These are phyloP conservation scores for Rapana venosa DNA, from an alignment of 2,888 invertebrate species.

Conservation along the genomic window DNA sequence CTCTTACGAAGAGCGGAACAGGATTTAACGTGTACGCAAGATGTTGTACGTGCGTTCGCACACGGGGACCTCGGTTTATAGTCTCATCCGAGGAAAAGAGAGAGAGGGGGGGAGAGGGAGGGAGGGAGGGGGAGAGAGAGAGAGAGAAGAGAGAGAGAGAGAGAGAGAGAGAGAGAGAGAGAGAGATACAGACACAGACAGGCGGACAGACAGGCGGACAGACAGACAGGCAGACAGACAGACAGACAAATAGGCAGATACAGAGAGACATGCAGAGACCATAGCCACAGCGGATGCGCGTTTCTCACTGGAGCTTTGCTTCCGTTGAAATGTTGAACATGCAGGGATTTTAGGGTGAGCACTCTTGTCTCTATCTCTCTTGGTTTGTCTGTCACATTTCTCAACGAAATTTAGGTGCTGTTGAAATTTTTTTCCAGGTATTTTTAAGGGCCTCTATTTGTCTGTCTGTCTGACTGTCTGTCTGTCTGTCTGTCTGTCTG, in stretches of 20 bases:
- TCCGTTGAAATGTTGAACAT: not conserved
- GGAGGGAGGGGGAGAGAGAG: not conserved
- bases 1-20: too few species aligned
- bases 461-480: not conserved
- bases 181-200: constrained; percentile 20
- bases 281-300: not conserved
- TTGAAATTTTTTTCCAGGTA: too few species aligned
- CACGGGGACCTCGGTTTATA: too few species aligned
- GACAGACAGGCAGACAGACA: not conserved
- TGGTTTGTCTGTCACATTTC: too few species aligned
- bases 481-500: not conserved
- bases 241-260: not conserved
- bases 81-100: too few species aligned
- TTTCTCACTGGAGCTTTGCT: not conserved
- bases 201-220: not conserved
- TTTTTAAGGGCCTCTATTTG: too few species aligned
- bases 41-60: too few species aligned
- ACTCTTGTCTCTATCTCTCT: too few species aligned
- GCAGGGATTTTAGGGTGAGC: too few species aligned
- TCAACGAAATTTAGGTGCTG: too few species aligned
- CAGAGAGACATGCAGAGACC: too few species aligned
- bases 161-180: not conserved
- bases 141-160: not conserved
- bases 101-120: not conserved
- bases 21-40: too few species aligned